These are phyloP conservation scores for Latrodectus elegans DNA, from an alignment of 2,888 invertebrate genomes.

Conservation along the genomic window DNA sequence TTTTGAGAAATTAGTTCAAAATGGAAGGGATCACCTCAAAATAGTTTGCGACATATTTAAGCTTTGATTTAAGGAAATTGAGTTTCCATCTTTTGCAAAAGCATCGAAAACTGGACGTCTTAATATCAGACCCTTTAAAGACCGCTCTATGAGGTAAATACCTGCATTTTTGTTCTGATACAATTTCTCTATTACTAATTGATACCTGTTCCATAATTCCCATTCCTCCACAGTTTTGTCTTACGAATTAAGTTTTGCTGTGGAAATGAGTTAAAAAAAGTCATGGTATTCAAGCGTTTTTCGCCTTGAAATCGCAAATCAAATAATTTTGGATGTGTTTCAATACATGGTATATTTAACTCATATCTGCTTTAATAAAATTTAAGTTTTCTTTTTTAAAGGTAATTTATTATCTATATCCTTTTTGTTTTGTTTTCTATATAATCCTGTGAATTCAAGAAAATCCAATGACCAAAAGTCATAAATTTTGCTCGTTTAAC, in stretches of 20 bases:
- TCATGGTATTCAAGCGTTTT: too few species aligned
- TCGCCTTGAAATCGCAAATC: too few species aligned
- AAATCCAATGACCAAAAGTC: background rate
- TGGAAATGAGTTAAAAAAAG: background rate
- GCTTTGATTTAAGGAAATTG: background rate
- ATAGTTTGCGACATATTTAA: background rate
- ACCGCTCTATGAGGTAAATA: background rate
- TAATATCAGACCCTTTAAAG: background rate
- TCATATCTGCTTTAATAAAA: too few species aligned
- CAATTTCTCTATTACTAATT: too few species aligned
- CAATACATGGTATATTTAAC: too few species aligned
- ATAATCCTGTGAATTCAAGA: background rate
- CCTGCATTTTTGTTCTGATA: background rate
- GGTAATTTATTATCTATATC: background rate
- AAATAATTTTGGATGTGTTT: too few species aligned
- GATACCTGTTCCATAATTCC: background rate
- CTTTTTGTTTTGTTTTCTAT: background rate
- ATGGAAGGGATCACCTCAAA: constrained; percentile 2
- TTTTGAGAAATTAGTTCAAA: too few species aligned
- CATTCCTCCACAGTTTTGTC: background rate
- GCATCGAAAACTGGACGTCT: background rate
- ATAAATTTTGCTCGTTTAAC: background rate
- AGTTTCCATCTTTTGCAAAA: background rate
- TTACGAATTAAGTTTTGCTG: background rate
- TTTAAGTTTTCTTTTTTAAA: background rate